Conservation (phyloP, 2,888 invertebrate species). For the Scelioninae gen. 2 region DNA sequence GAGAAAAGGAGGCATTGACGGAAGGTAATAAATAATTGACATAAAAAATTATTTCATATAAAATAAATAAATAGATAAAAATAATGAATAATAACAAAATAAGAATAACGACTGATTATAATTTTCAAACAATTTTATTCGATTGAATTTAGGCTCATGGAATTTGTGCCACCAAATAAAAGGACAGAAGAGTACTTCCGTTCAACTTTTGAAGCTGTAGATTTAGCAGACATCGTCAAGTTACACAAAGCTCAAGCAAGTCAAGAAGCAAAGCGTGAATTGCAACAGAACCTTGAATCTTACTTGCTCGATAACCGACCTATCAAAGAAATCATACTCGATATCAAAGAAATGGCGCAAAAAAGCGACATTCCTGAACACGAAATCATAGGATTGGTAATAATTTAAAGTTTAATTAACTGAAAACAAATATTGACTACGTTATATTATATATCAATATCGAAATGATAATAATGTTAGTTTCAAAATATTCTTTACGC, state of each 20-base stretch:
- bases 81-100: too few relatives aligned
- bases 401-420: constrained; percentile 66
- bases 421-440: too few relatives aligned
- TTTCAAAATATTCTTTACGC: too few relatives aligned
- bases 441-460: too few relatives aligned
- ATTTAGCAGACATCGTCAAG: constrained; percentile 87
- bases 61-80: too few relatives aligned
- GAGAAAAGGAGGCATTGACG: constrained; percentile 88
- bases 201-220: constrained; percentile 86
- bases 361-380: constrained; percentile 92
- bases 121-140: too few relatives aligned
- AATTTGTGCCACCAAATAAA: constrained; percentile 95
- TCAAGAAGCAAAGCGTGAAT: constrained; percentile 88
- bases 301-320: constrained; percentile 91
- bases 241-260: constrained; percentile 90
- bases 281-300: constrained; percentile 85
- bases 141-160: constrained; percentile 88
- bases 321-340: constrained; percentile 89
- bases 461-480: too few relatives aligned
- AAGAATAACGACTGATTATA: too few relatives aligned
- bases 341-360: constrained; percentile 90
- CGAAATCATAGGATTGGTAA: constrained; percentile 91
- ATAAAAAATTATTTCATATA: too few relatives aligned
- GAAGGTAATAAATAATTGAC: constrained; percentile 75
- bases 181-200: constrained; percentile 92